Base-by-base conservation (phyloP, 2,797 vertebrate genomes). In the Sarcophilus harrisii region DNA sequence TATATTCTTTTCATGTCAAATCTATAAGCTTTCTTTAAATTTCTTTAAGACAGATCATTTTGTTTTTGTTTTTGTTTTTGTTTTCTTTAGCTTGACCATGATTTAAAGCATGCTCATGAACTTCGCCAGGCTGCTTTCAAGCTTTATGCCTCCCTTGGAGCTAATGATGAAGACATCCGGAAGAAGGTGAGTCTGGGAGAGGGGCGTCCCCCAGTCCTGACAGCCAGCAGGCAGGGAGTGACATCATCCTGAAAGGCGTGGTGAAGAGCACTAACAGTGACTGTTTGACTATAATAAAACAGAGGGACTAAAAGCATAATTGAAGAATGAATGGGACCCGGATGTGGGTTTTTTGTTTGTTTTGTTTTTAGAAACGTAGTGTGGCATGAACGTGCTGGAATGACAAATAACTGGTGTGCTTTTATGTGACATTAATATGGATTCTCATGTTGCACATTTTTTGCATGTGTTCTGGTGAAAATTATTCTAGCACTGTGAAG, bases 121-220 rank as follows among this genome's bases (percentile, higher is more conserved):
- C 98, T 99, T 96, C 99, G 99, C 97, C 99, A 99, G 99, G 99
- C 99, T 58, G 99, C 99, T 93, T 99, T 99, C 98, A 99, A 99
- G 99, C 99, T 99, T 60, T 99, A 99, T 90, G 99, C 99, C 28
- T 99, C 99, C 0, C 99, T 99, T 10, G 99, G 99, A 98, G 99
- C 99, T 90, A 99, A 99, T 11, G 99, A 99, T 49, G 99, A 99
- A 99, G 99, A 99, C 98, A 99, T 99, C 96, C 99, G 99, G 96
- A 99, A 99, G 98, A 99, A 99, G 99, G 99, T 99, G 97, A 98
- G 98, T 97, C 96, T 96, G 94, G 95, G 96, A 96, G 96, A 96
- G 98, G 57, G 98, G 96, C 98, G 97, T 94, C 97, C 97, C 96
- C 97, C 97, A 96, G 96, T 98, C 96, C 97, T 96, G 93, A 92